Evolutionary conservation across 2,797 vertebrate species (phyloP).

Genomic region (Spinus pinus): DNA sequence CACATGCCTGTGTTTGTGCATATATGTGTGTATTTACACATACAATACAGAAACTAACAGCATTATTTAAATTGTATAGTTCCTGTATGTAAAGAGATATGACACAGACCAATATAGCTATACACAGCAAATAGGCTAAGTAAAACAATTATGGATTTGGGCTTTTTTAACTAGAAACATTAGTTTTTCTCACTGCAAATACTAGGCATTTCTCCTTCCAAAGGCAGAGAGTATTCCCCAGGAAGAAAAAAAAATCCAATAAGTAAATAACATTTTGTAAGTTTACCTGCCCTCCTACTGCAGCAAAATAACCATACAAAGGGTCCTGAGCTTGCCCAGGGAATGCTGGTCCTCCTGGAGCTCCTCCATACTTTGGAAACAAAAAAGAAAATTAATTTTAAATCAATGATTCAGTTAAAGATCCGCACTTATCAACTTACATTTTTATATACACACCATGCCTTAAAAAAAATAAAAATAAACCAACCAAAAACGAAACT

Average conservation of each 20-base stretch:
- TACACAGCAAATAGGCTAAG: not conserved
- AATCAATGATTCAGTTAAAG: not conserved
- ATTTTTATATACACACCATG: not conserved
- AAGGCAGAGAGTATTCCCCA: not conserved
- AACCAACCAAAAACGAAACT: fast-evolving
- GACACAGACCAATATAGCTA: not conserved
- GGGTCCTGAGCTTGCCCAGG: constrained; percentile 88
- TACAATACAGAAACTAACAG: not conserved
- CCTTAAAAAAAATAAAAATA: not conserved
- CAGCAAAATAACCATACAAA: constrained; percentile 87
- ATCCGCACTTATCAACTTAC: not conserved
- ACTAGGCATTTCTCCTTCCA: not conserved
- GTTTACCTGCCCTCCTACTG: constrained; percentile 91
- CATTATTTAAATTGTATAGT: not conserved
- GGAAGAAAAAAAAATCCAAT: not conserved
- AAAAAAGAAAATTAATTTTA: not conserved
- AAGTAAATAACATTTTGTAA: not conserved
- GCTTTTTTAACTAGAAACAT: not conserved
- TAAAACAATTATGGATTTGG: not conserved
- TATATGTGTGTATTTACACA: not conserved
- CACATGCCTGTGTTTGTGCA: too few species aligned
- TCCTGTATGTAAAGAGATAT: not conserved
- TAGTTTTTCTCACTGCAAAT: not conserved
- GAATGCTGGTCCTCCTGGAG: constrained; percentile 80
- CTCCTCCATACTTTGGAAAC: constrained; percentile 74